A percentile compares a stretch with the other conserved stretches of the same genome.
Conservation (phyloP, 2,888 invertebrate species). For the Mythimna albipuncta region DNA sequence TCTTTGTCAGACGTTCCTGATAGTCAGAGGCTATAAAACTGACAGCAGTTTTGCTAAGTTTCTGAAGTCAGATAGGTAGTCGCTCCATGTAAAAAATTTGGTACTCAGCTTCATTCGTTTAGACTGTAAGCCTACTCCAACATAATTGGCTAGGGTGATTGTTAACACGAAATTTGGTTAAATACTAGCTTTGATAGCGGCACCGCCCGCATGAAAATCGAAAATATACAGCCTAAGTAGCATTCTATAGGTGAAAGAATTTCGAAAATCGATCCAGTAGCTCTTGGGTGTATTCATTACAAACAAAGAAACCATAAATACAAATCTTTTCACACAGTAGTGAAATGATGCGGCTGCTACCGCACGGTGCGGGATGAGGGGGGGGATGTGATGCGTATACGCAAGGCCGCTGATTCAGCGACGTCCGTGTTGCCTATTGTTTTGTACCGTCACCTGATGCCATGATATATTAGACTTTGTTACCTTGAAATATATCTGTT, state of each 20-base stretch:
- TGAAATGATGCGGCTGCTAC: conserved; percentile 61
- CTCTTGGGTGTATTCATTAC: no score
- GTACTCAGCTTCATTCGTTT: background rate
- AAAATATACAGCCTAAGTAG: no score
- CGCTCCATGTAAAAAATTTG: background rate
- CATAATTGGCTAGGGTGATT: background rate
- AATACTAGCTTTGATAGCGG: no score
- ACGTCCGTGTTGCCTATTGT: conserved; percentile 59
- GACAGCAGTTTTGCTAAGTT: no score
- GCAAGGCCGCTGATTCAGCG: conserved; percentile 69
- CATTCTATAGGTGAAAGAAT: no score
- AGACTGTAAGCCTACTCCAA: background rate
- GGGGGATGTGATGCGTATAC: conserved; percentile 2
- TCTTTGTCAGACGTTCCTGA: background rate
- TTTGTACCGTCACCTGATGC: conserved; percentile 57
- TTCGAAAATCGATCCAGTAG: no score
- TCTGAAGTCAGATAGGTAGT: background rate
- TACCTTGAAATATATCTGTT: conserved; percentile 46
- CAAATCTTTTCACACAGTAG: conserved; percentile 54
- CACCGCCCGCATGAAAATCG: no score
- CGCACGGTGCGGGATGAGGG: conserved; percentile 20
- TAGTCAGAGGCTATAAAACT: background rate
- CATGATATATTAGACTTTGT: conserved; percentile 35
- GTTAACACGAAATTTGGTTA: conserved; percentile 52
- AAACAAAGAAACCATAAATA: no score